These are phyloP conservation scores for Agrilus biguttatus DNA, from an alignment of 2,888 invertebrate species.

Conservation along the genomic window DNA sequence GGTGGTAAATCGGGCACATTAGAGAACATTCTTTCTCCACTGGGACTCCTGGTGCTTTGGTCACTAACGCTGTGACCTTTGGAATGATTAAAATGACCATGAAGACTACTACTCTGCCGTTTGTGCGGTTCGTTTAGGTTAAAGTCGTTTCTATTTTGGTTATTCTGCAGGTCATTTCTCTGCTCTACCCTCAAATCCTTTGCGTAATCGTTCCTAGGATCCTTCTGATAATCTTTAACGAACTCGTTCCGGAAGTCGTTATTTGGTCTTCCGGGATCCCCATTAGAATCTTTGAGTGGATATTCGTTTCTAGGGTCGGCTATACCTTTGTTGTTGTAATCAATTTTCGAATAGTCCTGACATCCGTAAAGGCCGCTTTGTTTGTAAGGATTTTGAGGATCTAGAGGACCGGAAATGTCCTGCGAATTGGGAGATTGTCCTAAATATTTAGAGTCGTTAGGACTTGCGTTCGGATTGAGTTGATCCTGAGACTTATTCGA, in stretches of 20 bases:
- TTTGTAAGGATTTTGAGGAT: constrained; percentile 18
- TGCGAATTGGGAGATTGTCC: constrained; percentile 18
- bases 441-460: constrained; percentile 23
- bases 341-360: constrained; percentile 14
- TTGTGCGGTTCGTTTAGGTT: constrained; percentile 24
- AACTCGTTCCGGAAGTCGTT: neutral
- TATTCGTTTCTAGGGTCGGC: constrained; percentile 3
- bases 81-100: constrained; percentile 22
- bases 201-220: constrained; percentile 2
- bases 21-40: constrained; percentile 26
- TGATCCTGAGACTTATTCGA: constrained; percentile 17
- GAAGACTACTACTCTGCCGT: constrained; percentile 27
- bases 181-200: neutral
- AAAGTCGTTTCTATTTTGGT: constrained; percentile 14
- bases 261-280: constrained; percentile 1
- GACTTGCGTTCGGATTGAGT: constrained; percentile 14
- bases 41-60: constrained; percentile 18
- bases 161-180: constrained; percentile 2
- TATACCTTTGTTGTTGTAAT: constrained; percentile 12
- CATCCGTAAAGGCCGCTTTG: constrained; percentile 15
- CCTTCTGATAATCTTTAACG: neutral
- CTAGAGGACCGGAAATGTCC: constrained; percentile 20
- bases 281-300: constrained; percentile 10
- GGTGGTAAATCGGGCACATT: constrained; percentile 73
- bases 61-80: constrained; percentile 24